Conservation (phyloP, 2,113 vertebrate species). For the Caranx ignobilis region DNA sequence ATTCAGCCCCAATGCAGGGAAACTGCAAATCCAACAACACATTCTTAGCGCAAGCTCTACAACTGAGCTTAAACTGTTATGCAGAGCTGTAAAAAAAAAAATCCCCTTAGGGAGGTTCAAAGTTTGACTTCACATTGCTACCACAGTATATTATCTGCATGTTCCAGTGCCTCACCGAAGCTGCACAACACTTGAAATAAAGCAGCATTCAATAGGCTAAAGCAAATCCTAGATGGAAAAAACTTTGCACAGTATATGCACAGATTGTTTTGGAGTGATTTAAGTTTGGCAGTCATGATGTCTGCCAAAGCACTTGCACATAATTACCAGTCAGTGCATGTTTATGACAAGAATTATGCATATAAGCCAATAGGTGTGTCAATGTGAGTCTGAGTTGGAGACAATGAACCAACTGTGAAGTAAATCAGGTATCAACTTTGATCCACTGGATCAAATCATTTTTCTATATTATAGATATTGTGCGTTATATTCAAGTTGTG, state of each 20-base stretch:
- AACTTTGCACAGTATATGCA: neutral
- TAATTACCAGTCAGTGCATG: neutral
- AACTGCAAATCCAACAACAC: conserved; percentile 36
- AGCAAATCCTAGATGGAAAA: too few species aligned
- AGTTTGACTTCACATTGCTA: neutral
- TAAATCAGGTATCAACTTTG: neutral
- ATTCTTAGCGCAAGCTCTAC: neutral
- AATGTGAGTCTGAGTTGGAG: neutral
- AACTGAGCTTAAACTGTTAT: neutral
- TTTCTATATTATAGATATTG: neutral
- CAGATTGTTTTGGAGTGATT: too few species aligned
- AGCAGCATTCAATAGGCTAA: neutral
- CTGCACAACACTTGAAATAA: neutral
- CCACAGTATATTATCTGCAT: neutral
- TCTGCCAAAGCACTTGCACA: neutral
- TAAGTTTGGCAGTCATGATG: neutral
- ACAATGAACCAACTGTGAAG: neutral
- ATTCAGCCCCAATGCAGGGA: conserved; percentile 47
- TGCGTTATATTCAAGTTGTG: too few species aligned
- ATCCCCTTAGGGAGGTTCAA: neutral
- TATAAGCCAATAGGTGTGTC: conserved; percentile 1
- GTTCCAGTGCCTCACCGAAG: neutral
- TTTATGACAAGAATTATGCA: neutral
- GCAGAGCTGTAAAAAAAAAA: neutral
- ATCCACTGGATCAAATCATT: neutral